Evolutionary conservation across 2,888 invertebrate species (phyloP).

Genomic region (Matsumyia berberina): DNA sequence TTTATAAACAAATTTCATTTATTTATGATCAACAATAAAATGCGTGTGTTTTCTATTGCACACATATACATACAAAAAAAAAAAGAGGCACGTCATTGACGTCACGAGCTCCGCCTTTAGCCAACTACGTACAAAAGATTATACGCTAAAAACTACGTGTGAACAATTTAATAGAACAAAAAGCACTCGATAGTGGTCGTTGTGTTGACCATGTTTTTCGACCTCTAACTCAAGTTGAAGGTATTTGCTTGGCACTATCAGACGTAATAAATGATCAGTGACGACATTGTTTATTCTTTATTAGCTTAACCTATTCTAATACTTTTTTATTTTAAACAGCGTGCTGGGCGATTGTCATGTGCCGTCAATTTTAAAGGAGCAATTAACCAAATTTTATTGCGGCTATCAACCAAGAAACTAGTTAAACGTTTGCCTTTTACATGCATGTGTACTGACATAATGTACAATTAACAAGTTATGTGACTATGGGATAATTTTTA

Average conservation of each 20-base stretch:
- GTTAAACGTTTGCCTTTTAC: neutral
- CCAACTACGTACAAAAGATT: neutral
- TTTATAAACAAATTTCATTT: too few relatives aligned
- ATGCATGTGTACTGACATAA: neutral
- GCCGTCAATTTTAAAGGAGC: neutral
- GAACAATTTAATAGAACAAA: neutral
- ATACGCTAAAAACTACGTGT: neutral
- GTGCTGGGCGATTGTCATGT: neutral
- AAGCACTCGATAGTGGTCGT: neutral
- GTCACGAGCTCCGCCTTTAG: slow-evolving; percentile 16
- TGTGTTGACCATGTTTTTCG: slow-evolving; percentile 5
- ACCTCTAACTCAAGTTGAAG: slow-evolving; percentile 28
- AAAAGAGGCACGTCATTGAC: slow-evolving; percentile 50
- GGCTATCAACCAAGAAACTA: neutral
- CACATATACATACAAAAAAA: neutral
- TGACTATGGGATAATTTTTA: too few relatives aligned
- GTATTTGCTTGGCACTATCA: slow-evolving; percentile 29
- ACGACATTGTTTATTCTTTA: slow-evolving; percentile 1
- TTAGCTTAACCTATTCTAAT: neutral
- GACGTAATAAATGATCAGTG: slow-evolving; percentile 1
- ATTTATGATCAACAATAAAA: neutral
- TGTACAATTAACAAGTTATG: neutral
- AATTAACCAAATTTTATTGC: neutral
- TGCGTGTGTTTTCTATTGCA: neutral
- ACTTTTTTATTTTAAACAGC: neutral